Evolutionary conservation across 2,113 vertebrate species (phyloP).

Genomic region (Calyptomena viridis): DNA sequence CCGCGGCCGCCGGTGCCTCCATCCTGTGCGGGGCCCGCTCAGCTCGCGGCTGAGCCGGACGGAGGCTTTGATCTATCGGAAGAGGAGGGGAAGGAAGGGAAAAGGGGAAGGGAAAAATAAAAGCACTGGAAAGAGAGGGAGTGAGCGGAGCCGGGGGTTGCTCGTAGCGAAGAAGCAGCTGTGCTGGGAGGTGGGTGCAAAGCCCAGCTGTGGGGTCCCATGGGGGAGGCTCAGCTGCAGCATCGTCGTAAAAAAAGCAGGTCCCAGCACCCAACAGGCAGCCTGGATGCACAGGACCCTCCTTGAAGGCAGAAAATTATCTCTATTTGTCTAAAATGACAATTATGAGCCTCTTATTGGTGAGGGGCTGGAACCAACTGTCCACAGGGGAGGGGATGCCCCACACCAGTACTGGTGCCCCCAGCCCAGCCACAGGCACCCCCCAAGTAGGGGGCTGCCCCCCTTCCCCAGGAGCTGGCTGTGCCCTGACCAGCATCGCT

Average conservation of each 20-base stretch:
- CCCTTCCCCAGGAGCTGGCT: neutral
- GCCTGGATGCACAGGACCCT: neutral
- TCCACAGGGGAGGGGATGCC: neutral
- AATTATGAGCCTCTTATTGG: rapidly evolving
- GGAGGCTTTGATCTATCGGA: conserved; percentile 66
- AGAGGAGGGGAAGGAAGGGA: conserved; percentile 53
- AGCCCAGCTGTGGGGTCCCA: neutral
- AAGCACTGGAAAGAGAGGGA: neutral
- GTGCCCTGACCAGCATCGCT: neutral
- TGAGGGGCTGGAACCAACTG: neutral
- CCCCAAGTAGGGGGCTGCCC: neutral
- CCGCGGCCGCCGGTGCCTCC: too few relatives aligned
- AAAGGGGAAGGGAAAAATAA: conserved; percentile 51
- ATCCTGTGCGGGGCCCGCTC: conserved; percentile 10
- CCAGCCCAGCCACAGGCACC: rapidly evolving
- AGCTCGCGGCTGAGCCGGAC: neutral
- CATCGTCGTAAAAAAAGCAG: neutral
- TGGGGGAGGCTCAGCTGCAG: neutral
- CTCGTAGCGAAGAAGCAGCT: neutral
- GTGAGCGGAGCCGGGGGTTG: neutral
- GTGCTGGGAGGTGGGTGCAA: neutral
- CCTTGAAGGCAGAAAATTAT: neutral
- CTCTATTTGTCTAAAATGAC: neutral
- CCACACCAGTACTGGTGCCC: rapidly evolving
- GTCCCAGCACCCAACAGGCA: neutral